Conservation (phyloP, 2,888 invertebrate genomes). For the Pelosia muscerda region DNA sequence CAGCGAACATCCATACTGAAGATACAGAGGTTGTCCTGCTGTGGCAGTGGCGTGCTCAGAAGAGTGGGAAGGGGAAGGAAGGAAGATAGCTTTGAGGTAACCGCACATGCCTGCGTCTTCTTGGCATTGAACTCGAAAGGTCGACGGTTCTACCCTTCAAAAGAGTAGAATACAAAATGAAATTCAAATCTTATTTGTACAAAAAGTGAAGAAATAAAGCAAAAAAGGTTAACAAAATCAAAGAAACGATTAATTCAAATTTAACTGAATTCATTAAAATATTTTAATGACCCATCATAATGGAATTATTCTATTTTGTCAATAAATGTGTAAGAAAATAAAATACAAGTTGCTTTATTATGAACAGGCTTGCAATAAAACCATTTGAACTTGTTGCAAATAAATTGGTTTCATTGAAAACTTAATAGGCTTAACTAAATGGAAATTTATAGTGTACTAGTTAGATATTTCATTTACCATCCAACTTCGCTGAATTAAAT, state of each 20-base stretch:
- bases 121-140: too few species aligned
- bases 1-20: too few species aligned
- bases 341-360: neutral
- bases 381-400: neutral
- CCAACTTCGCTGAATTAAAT: neutral
- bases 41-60: too few species aligned
- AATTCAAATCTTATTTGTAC: neutral
- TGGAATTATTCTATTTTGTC: neutral
- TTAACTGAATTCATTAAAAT: neutral
- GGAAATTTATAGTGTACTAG: too few species aligned
- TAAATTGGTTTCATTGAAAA: neutral
- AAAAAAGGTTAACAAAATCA: neutral
- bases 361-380: neutral
- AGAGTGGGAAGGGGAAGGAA: too few species aligned
- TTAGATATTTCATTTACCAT: neutral
- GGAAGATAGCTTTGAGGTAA: too few species aligned
- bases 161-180: neutral
- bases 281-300: neutral
- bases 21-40: too few species aligned
- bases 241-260: neutral
- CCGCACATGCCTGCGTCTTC: too few species aligned
- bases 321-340: neutral
- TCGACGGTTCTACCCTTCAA: neutral
- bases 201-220: neutral
- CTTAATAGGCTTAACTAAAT: neutral